phyloP scores from a whole-genome alignment of 2,888 invertebrate genomes.

The Phyllotreta cruciferae region DNA sequence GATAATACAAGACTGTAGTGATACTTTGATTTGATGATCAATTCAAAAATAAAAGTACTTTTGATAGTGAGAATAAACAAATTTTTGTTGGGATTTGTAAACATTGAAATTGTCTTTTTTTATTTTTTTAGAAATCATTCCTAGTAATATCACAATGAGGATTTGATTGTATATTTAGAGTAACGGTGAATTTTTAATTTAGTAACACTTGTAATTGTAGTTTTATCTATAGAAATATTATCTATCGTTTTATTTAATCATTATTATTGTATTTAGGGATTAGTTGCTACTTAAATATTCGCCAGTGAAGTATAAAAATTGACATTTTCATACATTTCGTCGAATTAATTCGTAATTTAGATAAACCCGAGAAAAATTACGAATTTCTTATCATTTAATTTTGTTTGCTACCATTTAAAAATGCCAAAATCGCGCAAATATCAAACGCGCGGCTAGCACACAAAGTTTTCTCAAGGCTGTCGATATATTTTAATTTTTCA shows the following conservation, averaged over 20 bases:
- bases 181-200: neutral
- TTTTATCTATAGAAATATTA: too few relatives aligned
- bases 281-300: constrained; percentile 5
- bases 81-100: neutral
- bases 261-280: neutral
- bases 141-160: neutral
- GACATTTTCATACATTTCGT: too few relatives aligned
- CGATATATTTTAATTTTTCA: neutral
- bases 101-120: too few relatives aligned
- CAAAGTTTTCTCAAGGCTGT: constrained; percentile 5
- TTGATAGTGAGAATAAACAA: neutral
- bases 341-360: neutral
- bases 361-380: neutral
- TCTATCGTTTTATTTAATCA: constrained; percentile 1
- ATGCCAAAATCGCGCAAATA: neutral
- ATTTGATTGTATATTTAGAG: neutral
- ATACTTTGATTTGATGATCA: constrained; percentile 5
- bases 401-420: neutral
- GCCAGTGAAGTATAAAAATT: too few relatives aligned
- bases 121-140: neutral
- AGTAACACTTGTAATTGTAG: constrained; percentile 1
- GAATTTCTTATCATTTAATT: neutral
- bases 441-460: neutral
- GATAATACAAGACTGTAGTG: constrained; percentile 16
- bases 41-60: constrained; percentile 4